Conservation (phyloP, 2,113 vertebrate genomes). For the Motacilla alba region DNA sequence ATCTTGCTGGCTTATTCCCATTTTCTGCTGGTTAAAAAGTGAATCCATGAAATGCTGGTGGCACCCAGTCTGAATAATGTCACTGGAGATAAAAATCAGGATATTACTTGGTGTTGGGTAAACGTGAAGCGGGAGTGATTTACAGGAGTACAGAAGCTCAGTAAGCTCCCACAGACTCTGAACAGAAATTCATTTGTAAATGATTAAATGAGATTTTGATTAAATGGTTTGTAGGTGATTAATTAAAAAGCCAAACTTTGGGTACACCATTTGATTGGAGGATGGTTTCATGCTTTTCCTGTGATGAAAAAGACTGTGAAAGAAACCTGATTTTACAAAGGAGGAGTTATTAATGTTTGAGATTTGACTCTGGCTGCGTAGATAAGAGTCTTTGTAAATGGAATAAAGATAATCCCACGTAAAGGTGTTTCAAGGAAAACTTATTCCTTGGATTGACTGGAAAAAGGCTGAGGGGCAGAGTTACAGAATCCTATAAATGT, state of each 20-base stretch:
- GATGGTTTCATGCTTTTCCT: neutral
- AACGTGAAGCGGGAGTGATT: neutral
- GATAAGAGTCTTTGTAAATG: neutral
- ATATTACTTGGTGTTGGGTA: neutral
- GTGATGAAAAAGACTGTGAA: neutral
- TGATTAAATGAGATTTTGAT: neutral
- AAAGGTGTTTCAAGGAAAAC: neutral
- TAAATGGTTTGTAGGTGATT: neutral
- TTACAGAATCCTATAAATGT: neutral
- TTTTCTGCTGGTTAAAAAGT: neutral
- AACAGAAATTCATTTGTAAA: neutral
- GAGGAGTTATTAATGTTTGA: neutral
- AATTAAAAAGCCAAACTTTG: neutral
- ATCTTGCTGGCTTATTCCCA: neutral
- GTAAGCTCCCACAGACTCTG: neutral
- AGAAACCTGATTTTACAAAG: neutral
- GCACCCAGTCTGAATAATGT: neutral
- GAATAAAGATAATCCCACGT: neutral
- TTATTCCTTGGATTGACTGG: neutral
- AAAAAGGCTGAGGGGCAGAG: neutral
- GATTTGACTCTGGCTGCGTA: neutral
- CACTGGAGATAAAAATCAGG: neutral
- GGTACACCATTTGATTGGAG: accelerated
- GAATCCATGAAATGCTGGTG: neutral
- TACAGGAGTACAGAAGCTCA: neutral